Percentiles rank a stretch among this genome's conserved stretches.
phyloP scores from a whole-genome alignment of 2,113 vertebrate genomes.

The Myrmecophaga tridactyla region DNA sequence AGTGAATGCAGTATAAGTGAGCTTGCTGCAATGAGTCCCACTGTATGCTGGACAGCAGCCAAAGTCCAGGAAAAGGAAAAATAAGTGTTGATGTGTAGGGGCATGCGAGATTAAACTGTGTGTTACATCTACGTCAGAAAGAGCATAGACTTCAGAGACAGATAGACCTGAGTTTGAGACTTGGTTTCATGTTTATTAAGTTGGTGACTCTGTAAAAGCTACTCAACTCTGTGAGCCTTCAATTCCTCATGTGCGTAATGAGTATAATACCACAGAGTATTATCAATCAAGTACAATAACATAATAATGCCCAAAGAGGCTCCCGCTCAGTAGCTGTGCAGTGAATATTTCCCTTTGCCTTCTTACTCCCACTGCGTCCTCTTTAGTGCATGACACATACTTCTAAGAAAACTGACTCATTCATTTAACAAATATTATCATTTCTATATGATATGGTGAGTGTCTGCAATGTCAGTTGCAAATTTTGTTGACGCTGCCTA shows the following conservation, averaged over 20 bases:
- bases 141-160: not conserved
- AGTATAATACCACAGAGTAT: not conserved
- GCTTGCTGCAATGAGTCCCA: not conserved
- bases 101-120: not conserved
- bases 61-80: not conserved
- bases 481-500: not conserved
- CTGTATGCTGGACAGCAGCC: not conserved
- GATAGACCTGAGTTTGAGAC: not conserved
- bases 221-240: not conserved
- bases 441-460: not conserved
- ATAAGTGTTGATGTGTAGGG: not conserved
- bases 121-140: not conserved
- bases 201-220: not conserved
- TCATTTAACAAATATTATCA: not conserved
- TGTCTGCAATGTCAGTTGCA: no score
- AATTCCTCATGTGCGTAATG: not conserved
- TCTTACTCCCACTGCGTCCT: conserved; percentile 5
- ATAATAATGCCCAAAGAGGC: not conserved
- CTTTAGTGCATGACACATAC: not conserved
- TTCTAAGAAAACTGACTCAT: not conserved
- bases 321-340: not conserved
- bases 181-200: not conserved
- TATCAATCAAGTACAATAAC: not conserved
- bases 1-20: not conserved
- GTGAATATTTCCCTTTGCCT: not conserved